Conservation (phyloP, 2,888 invertebrate species). For the Dicycla oo region DNA sequence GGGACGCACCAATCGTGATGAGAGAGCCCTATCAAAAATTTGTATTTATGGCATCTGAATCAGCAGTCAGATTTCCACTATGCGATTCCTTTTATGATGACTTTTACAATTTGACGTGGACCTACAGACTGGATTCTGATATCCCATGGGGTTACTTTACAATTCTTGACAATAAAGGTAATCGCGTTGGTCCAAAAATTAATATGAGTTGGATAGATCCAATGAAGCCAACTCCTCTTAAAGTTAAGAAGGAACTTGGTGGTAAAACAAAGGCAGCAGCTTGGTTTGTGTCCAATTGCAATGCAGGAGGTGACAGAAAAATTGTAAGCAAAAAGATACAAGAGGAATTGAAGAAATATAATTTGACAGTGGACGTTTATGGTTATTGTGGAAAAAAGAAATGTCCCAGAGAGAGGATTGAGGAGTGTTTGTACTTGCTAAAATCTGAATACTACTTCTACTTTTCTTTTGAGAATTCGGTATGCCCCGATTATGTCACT, state of each 20-base stretch:
- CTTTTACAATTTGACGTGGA: constrained; percentile 83
- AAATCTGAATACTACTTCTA: constrained; percentile 83
- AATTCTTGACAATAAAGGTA: constrained; percentile 73
- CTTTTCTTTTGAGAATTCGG: constrained; percentile 81
- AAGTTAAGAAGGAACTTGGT: constrained; percentile 68
- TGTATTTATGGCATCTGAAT: constrained; percentile 83
- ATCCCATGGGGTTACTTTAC: constrained; percentile 75
- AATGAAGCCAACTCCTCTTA: constrained; percentile 69
- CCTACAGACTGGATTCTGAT: constrained; percentile 81
- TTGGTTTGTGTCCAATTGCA: constrained; percentile 83
- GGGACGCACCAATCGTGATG: constrained; percentile 73
- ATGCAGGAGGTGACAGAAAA: constrained; percentile 68
- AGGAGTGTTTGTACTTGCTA: constrained; percentile 76
- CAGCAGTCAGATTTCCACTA: constrained; percentile 75
- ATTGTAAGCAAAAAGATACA: constrained; percentile 65
- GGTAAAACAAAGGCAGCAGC: constrained; percentile 80
- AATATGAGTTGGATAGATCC: constrained; percentile 77
- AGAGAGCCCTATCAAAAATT: constrained; percentile 85
- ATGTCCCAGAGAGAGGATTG: constrained; percentile 75
- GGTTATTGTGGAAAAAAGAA: constrained; percentile 78
- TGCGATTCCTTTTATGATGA: constrained; percentile 73
- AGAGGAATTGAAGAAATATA: constrained; percentile 69
- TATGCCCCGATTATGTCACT: constrained; percentile 82
- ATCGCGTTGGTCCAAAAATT: constrained; percentile 79
- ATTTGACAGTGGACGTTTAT: constrained; percentile 77